Base-by-base conservation (phyloP, 2,888 invertebrate species). In the Halocaridina rubra region DNA sequence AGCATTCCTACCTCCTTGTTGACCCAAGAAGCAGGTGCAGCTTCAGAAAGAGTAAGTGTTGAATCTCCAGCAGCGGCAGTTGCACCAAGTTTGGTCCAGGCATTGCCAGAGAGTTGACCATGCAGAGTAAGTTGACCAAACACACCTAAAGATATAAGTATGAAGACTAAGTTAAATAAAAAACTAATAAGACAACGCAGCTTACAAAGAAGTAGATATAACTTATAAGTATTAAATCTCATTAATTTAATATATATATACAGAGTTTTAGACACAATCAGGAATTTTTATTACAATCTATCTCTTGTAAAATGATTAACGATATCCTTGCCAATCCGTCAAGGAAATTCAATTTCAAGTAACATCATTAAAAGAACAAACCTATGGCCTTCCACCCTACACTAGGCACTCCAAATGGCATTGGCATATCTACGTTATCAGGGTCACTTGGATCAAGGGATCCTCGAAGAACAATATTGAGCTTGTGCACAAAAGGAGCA, bases 331-430 rank as follows among this genome's bases (percentile, higher is more conserved):
- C n/a, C n/a, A n/a, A n/a, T n/a, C n/a, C n/a, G n/a, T n/a, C n/a
- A n/a, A n/a, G n/a, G n/a, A n/a, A n/a, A n/a, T n/a, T n/a, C n/a
- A n/a, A n/a, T n/a, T n/a, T n/a, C n/a, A n/a, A n/a, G n/a, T n/a
- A n/a, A n/a, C n/a, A n/a, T n/a, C n/a, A n/a, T n/a, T n/a, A n/a
- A n/a, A n/a, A n/a, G n/a, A n/a, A n/a, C n/a, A n/a, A n/a, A 86
- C 87, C 87, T 22, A 88, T 75, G 0, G 87, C 82, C 77, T 88
- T 88, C 85, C 86, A 86, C 13, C 87, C 87, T 1, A 88, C 53
- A n/a, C 80, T 84, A 22, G 84, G 87, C 2, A 64, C 64, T 3
- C 78, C 87, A 8, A 16, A 13, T 4, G 84, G 86, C 80, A 80
- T 72, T 10, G 85, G 87, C 29, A 81, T 59, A 33, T 82, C 85